A percentile compares a stretch with the other conserved stretches of the same genome.
Evolutionary conservation across 2,888 invertebrate species (phyloP).

Genomic region (Agrochola litura): DNA sequence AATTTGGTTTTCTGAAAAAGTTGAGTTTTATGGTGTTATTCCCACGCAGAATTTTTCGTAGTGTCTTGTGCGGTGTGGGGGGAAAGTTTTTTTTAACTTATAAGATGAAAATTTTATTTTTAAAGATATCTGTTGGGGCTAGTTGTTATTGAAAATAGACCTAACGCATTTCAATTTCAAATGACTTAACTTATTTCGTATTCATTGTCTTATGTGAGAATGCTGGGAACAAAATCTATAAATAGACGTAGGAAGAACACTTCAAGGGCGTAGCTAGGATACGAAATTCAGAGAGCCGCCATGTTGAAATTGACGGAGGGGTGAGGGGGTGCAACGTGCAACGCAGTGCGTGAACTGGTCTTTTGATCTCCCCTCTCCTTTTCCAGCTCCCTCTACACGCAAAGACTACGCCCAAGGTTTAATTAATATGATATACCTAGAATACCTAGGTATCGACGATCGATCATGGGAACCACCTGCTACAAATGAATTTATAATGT

Average conservation of each 20-base stretch:
- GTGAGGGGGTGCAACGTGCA: not conserved
- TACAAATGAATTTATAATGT: constrained; percentile 4
- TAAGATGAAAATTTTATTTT: not conserved
- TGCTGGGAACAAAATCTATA: not conserved
- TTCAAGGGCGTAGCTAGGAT: not conserved
- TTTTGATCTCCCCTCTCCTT: not conserved
- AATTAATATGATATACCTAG: not conserved
- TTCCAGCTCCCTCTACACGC: too few relatives aligned
- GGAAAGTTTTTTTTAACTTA: not conserved
- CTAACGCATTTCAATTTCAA: not conserved
- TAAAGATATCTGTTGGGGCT: not conserved
- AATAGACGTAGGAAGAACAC: not conserved
- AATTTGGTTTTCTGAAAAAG: not conserved
- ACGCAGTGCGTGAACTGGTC: too few relatives aligned
- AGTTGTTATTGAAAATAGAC: not conserved
- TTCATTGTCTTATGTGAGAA: not conserved
- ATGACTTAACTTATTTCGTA: not conserved
- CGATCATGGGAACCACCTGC: not conserved
- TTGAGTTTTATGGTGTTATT: not conserved
- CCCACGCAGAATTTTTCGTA: not conserved
- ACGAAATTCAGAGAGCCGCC: not conserved
- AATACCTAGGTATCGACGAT: not conserved
- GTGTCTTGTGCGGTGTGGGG: not conserved
- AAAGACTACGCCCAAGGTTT: not conserved
- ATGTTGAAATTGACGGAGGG: not conserved